Base-by-base conservation (phyloP, 2,113 vertebrate genomes). In the Gambusia affinis region DNA sequence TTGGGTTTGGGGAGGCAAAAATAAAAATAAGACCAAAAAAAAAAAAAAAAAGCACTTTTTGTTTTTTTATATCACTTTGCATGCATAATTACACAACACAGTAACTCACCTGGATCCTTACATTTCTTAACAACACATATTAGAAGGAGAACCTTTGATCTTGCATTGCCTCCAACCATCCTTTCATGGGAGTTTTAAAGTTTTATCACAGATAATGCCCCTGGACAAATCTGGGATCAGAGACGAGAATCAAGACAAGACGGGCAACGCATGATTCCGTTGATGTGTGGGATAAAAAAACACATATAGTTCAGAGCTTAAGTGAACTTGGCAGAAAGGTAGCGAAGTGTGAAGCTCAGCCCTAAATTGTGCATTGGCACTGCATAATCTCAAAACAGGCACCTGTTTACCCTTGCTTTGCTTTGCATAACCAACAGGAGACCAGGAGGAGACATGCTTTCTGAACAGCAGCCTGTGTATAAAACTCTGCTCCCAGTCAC, bases 361-460 rank as follows among this genome's bases (percentile, higher is more conserved):
- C 81, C 35, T 35, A 82, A 73, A 74, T 30, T 37, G n/a, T 86
- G 87, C 68, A 75, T 77, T 75, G 73, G 33, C 19, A 42, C 79
- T 47, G 72, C 83, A 81, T 86, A 90, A 91, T 89, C 87, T 86
- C 78, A 75, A 88, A 91, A 90, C 51, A 28, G 81, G 79, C 86
- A 92, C 87, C 87, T 92, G 87, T 88, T 89, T 89, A 85, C 86
- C 51, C 78, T 70, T 80, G 70, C 81, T 85, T 85, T 87, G 83
- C 88, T 79, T 67, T 78, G 80, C 77, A 80, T 78, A 54, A 87
- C 73, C 80, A 86, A 75, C 76, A 84, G 79, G 63, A 86, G 39
- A 80, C 79, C 81, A 83, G 70, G 60, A 85, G 84, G 37, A 85
- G 70, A 81, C 77, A 66, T 70, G 75, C 65, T 85, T 81, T 80